phyloP scores from a whole-genome alignment of 2,888 invertebrate genomes.

The Lacanobia wlatinum region DNA sequence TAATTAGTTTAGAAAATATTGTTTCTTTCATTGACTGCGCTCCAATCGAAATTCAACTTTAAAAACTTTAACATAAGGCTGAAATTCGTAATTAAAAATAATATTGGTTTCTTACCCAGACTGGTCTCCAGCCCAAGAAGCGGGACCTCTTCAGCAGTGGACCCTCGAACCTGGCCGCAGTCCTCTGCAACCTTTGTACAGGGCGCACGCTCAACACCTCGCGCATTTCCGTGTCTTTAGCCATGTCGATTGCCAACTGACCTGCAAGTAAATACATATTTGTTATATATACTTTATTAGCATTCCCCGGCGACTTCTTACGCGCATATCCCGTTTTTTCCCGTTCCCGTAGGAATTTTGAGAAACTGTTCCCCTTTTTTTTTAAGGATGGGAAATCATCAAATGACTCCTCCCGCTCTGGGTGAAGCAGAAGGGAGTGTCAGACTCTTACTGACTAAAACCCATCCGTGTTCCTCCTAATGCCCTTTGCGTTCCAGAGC shows the following conservation, averaged over 20 bases:
- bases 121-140: slow-evolving; percentile 92
- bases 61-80: neutral
- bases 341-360: too few relatives aligned
- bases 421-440: too few relatives aligned
- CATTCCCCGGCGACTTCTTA: too few relatives aligned
- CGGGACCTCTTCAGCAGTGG: slow-evolving; percentile 91
- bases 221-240: slow-evolving; percentile 91
- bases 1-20: too few relatives aligned
- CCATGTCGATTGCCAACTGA: slow-evolving; percentile 91
- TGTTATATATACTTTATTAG: too few relatives aligned
- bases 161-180: slow-evolving; percentile 92
- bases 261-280: slow-evolving; percentile 78
- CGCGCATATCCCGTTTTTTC: too few relatives aligned
- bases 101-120: slow-evolving; percentile 87
- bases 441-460: too few relatives aligned
- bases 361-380: too few relatives aligned
- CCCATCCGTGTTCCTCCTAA: too few relatives aligned
- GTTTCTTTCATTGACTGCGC: neutral
- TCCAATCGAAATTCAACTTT: neutral
- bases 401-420: too few relatives aligned
- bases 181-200: slow-evolving; percentile 90
- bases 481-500: too few relatives aligned
- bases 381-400: too few relatives aligned
- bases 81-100: neutral
- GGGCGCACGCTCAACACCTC: slow-evolving; percentile 92